Evolutionary conservation across 2,888 invertebrate genomes (phyloP), one percentile per base, ranked within the genome.

Genomic region (Thereva nobilitata): DNA sequence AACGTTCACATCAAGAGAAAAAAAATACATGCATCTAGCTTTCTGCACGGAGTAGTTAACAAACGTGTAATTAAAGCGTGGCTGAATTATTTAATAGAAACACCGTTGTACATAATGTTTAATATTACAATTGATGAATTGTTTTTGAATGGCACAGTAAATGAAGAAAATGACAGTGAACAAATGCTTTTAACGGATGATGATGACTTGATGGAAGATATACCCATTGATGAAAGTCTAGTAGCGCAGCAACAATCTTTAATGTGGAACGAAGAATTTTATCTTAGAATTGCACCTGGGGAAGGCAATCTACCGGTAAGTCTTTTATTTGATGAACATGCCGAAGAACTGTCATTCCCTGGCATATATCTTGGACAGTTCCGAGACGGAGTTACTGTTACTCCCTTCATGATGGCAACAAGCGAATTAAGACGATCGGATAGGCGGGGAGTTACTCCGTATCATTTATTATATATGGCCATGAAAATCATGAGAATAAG

Each of bases 271-370:
- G 72, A 73, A 10, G 72, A 73, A 2, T 34, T 68, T 35, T 70
- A 68, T 65, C 54, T 70, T 23, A 44, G 64, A 7, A 50, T 68
- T n/a, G 66, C 42, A 42, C 42, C 42, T 42, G 42, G 42, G 1
- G 2, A 42, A 40, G 42, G 42, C 5, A 56, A 56, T 7, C 12
- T 42, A n/a, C 37, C 12, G 70, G 12, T 68, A 67, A 75, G 57
- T 35, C 10, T 57, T 6, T n/a, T 57, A 73, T 73, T 76, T 12
- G 76, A 78, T 71, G 73, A 73, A 67, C 73, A 77, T 72, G 77
- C 75, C 7, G 78, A 79, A 75, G 77, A 79, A 73, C 68, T 79
- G 42, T 77, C 77, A 44, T 78, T 80, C 72, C 78, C 78, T 40
- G 34, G 67, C 23, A 78, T 79, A 35, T 56, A 53, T 71, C n/a